Conservation (phyloP, 2,113 vertebrate species). For the Ramphastos sulfuratus region DNA sequence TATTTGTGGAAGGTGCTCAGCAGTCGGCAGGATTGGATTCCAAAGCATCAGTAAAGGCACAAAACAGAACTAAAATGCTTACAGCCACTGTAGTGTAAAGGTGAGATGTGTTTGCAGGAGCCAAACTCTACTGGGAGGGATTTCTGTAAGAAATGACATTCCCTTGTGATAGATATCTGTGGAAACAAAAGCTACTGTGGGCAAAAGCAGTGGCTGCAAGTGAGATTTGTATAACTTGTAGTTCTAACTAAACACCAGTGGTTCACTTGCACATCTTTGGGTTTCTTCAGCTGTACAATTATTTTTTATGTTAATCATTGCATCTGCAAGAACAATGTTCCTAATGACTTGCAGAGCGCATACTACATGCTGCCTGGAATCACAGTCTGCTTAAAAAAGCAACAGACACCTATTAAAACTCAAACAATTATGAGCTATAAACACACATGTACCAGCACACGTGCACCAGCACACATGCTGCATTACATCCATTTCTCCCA, state of each 20-base stretch:
- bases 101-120: background rate
- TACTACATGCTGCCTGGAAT: accelerated
- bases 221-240: background rate
- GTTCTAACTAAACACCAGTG: background rate
- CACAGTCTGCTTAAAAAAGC: background rate
- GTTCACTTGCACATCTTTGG: background rate
- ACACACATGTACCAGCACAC: background rate
- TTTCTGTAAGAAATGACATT: background rate
- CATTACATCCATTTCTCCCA: background rate
- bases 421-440: background rate
- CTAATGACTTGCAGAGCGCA: background rate
- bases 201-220: background rate
- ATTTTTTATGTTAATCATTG: background rate
- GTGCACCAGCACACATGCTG: background rate
- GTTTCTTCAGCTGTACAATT: background rate
- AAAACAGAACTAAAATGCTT: background rate
- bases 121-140: background rate
- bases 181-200: background rate
- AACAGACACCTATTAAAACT: background rate
- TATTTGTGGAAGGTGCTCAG: background rate
- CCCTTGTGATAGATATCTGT: background rate
- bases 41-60: background rate
- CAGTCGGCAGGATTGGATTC: background rate
- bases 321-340: background rate
- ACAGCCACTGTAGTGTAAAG: background rate